phyloP scores from a whole-genome alignment of 2,797 vertebrate genomes.

The Harpagifer antarcticus region DNA sequence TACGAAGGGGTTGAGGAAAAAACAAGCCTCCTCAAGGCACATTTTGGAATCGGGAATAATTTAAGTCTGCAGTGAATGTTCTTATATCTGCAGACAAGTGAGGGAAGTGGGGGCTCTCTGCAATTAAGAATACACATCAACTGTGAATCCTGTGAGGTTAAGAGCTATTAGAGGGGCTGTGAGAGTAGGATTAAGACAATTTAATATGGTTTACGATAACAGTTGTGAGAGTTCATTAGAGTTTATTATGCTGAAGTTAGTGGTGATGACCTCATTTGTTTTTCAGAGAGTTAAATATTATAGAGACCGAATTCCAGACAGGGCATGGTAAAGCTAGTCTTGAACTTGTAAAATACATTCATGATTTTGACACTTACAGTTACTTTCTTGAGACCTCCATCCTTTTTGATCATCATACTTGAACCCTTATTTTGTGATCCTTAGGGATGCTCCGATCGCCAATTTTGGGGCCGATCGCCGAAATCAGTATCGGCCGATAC shows the following conservation, averaged over 20 bases:
- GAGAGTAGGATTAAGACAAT: slow-evolving; percentile 65
- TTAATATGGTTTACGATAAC: slow-evolving; percentile 56
- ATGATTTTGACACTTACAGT: background rate
- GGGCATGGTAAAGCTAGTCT: background rate
- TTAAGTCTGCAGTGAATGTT: slow-evolving; percentile 48
- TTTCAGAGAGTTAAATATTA: background rate
- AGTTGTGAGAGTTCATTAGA: slow-evolving; percentile 40
- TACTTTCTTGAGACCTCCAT: background rate
- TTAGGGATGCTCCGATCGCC: no score
- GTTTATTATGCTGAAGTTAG: slow-evolving; percentile 22
- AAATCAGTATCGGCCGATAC: no score
- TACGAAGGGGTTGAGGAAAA: background rate
- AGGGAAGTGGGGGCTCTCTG: slow-evolving; percentile 27
- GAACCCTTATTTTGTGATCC: background rate
- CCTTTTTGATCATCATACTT: no score
- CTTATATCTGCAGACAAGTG: slow-evolving; percentile 39
- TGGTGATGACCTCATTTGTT: background rate
- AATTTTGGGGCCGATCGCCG: no score
- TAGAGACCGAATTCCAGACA: background rate
- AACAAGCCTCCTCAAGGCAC: slow-evolving; percentile 17
- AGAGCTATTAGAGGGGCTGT: slow-evolving; percentile 64
- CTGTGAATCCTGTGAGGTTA: slow-evolving; percentile 64
- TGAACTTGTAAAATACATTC: background rate
- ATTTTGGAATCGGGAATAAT: slow-evolving; percentile 37
- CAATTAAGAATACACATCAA: slow-evolving; percentile 67